These are phyloP conservation scores for Rafetus swinhoei DNA, from an alignment of 2,113 vertebrate genomes.

Conservation along the genomic window DNA sequence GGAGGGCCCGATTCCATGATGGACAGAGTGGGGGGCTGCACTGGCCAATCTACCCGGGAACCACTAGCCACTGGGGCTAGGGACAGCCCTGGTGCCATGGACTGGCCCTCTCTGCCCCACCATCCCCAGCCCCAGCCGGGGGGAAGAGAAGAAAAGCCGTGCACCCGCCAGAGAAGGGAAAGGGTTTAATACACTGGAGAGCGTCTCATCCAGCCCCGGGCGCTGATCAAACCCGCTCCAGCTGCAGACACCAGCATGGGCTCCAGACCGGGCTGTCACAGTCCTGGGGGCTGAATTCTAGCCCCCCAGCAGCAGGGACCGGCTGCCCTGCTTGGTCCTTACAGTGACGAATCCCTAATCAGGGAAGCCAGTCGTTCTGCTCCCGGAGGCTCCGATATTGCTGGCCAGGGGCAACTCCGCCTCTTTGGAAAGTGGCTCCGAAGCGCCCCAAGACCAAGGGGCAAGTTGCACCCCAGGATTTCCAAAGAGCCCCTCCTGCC, in stretches of 20 bases:
- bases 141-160: neutral
- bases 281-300: neutral
- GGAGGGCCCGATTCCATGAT: neutral
- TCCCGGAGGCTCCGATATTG: neutral
- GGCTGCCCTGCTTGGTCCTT: neutral
- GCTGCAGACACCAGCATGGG: neutral
- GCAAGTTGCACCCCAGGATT: neutral
- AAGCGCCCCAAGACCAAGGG: neutral
- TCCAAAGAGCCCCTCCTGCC: neutral
- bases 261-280: neutral
- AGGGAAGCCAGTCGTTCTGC: neutral
- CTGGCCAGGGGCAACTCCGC: neutral
- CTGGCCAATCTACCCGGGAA: too few species aligned
- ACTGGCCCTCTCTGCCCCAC: neutral
- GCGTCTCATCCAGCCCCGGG: neutral
- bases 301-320: neutral
- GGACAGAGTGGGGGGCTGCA: neutral
- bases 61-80: neutral
- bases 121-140: neutral
- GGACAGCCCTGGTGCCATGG: neutral
- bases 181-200: neutral
- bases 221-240: neutral
- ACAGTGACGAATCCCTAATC: neutral
- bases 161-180: neutral
- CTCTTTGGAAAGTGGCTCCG: neutral